phyloP scores from a whole-genome alignment of 1,140 invertebrate species.

The Stegodyphus mimosarum region DNA sequence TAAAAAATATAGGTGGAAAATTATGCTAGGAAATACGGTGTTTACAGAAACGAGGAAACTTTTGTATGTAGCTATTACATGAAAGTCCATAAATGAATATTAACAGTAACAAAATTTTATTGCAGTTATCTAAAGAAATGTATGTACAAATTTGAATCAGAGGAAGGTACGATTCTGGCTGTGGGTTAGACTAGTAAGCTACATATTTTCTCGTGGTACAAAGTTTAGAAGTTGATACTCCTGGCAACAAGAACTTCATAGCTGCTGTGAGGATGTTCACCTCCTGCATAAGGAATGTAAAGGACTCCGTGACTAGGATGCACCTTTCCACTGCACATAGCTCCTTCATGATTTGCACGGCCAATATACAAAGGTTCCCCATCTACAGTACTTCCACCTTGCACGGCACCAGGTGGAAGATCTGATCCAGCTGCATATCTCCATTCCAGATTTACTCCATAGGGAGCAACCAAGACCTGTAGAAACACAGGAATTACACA shows the following conservation, averaged over 20 bases:
- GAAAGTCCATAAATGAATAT: no score
- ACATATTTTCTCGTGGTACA: no score
- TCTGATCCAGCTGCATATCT: constrained; percentile 74
- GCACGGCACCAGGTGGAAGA: constrained; percentile 74
- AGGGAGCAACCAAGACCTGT: constrained; percentile 51
- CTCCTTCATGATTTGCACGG: constrained; percentile 62
- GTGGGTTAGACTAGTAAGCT: no score
- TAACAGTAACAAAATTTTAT: no score
- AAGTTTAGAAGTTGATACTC: constrained; percentile 42
- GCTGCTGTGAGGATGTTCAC: constrained; percentile 52
- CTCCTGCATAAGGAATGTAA: constrained; percentile 64
- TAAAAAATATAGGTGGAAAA: no score
- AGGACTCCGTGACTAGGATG: constrained; percentile 63
- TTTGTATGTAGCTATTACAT: no score
- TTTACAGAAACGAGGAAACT: no score
- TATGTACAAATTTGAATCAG: no score
- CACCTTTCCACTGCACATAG: constrained; percentile 66
- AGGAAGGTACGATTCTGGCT: no score
- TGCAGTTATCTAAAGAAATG: no score
- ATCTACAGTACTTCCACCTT: constrained; percentile 62
- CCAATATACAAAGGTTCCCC: constrained; percentile 63
- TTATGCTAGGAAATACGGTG: no score
- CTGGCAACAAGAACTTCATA: constrained; percentile 63
- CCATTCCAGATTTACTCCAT: constrained; percentile 71
- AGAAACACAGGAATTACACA: background rate